phyloP scores from a whole-genome alignment of 1,140 invertebrate species.

The Eueides isabella region DNA sequence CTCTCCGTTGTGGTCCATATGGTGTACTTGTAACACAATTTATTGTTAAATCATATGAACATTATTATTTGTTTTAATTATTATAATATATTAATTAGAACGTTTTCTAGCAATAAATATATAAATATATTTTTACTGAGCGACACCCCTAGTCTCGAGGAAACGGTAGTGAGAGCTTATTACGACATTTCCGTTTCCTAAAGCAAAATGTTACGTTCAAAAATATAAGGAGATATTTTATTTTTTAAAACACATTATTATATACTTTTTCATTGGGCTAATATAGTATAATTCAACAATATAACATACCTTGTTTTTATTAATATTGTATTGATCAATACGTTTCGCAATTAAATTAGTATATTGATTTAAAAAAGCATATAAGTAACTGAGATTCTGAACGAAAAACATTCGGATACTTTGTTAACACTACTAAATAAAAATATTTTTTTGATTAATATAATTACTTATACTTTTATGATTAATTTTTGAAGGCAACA shows the following conservation, averaged over 20 bases:
- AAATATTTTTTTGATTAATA: too few species aligned
- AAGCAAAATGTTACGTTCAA: neutral
- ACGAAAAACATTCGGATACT: constrained; percentile 29
- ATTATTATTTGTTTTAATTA: neutral
- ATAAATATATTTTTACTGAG: neutral
- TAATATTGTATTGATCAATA: neutral
- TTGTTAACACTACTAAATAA: neutral
- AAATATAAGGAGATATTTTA: neutral
- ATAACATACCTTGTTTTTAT: too few species aligned
- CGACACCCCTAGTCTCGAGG: constrained; percentile 34
- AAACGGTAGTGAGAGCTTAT: constrained; percentile 29
- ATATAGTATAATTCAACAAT: neutral
- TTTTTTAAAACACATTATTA: neutral
- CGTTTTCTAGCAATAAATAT: too few species aligned
- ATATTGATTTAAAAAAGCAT: neutral
- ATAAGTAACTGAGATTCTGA: neutral
- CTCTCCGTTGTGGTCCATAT: constrained; percentile 87
- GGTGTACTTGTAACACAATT: constrained; percentile 87
- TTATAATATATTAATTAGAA: too few species aligned
- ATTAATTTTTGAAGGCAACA: too few species aligned
- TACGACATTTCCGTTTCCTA: neutral
- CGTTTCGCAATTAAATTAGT: neutral
- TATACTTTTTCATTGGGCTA: neutral
- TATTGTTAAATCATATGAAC: constrained; percentile 37
- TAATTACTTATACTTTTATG: too few species aligned